Evolutionary conservation across 2,797 vertebrate genomes (phyloP).

Genomic region (Carapus acus): DNA sequence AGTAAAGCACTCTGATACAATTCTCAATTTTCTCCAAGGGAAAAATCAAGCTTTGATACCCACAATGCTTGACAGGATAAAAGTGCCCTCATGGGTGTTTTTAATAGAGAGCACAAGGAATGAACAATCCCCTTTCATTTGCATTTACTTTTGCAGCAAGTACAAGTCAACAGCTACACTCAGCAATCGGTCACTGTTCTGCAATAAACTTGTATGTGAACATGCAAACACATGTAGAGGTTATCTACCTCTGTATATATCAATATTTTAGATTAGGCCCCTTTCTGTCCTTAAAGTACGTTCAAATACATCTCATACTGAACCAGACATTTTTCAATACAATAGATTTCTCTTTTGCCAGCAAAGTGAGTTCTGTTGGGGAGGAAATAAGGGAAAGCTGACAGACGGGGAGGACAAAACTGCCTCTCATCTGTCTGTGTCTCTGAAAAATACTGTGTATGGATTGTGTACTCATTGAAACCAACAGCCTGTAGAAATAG

Average conservation of each 20-base stretch:
- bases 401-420: slow-evolving; percentile 7
- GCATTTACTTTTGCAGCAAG: slow-evolving; percentile 24
- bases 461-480: neutral
- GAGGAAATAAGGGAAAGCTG: neutral
- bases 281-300: too few relatives aligned
- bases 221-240: slow-evolving; percentile 12
- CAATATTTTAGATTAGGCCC: too few relatives aligned
- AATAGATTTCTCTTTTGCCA: neutral
- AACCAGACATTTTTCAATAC: neutral
- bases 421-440: neutral
- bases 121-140: slow-evolving; percentile 26
- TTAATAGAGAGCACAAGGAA: slow-evolving; percentile 16
- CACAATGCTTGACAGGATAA: too few relatives aligned
- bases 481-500: slow-evolving; percentile 23
- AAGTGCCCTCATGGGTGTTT: slow-evolving; percentile 12
- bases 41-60: too few relatives aligned
- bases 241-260: slow-evolving; percentile 20
- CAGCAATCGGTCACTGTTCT: slow-evolving; percentile 21
- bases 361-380: slow-evolving; percentile 12
- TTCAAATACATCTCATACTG: too few relatives aligned
- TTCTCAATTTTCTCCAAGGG: too few relatives aligned
- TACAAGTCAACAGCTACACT: slow-evolving; percentile 17
- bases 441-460: too few relatives aligned
- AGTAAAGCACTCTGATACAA: too few relatives aligned
- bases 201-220: slow-evolving; percentile 20